phyloP scores from a whole-genome alignment of 2,113 vertebrate genomes.

The Emydocephalus ijimae region DNA sequence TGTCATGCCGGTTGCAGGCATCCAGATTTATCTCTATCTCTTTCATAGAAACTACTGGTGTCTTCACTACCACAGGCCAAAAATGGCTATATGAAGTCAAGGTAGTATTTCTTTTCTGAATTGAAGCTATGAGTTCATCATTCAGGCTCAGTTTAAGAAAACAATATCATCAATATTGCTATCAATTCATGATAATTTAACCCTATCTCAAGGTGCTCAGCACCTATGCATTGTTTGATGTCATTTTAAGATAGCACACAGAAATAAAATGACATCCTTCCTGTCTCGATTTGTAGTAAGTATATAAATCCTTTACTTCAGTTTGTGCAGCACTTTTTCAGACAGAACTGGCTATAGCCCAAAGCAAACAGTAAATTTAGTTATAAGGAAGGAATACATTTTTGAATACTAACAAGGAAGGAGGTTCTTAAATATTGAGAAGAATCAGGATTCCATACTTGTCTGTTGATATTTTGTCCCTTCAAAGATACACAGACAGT shows the following conservation, averaged over 20 bases:
- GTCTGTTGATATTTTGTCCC: not conserved
- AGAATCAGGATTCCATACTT: not conserved
- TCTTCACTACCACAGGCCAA: not conserved
- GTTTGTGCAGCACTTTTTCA: not conserved
- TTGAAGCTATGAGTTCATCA: not conserved
- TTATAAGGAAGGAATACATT: not conserved
- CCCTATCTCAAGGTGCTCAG: not conserved
- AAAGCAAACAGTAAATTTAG: not conserved
- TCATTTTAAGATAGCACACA: not conserved
- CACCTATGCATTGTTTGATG: not conserved
- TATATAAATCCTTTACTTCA: not conserved
- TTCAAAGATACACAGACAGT: not conserved
- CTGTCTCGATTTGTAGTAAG: not conserved
- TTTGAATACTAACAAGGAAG: not conserved
- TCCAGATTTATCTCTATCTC: slow-evolving; percentile 29
- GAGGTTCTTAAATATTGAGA: not conserved
- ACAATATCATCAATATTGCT: not conserved
- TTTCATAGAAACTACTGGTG: not conserved
- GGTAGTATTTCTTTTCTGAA: not conserved
- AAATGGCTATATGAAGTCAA: not conserved
- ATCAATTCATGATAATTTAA: not conserved
- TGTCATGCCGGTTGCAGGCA: slow-evolving; percentile 2
- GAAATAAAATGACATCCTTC: not conserved
- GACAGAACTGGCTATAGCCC: not conserved
- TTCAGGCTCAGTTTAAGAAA: not conserved